phyloP scores from a whole-genome alignment of 1,140 invertebrate species.

The Meteorus sp. region DNA sequence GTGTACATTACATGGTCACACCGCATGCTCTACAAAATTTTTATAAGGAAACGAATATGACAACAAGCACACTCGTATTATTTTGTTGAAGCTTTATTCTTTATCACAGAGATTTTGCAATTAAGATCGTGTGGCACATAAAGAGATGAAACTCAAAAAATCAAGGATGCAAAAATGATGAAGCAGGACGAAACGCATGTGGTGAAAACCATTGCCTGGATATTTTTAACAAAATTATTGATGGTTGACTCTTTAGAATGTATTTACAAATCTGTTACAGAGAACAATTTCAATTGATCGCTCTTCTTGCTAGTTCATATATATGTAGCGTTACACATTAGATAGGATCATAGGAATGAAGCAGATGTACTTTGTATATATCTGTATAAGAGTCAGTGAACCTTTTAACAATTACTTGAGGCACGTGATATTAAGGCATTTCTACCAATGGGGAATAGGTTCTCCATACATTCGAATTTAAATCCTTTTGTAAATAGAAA shows the following conservation, averaged over 20 bases:
- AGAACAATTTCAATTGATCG: constrained; percentile 44
- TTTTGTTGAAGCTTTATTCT: too few relatives aligned
- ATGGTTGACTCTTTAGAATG: constrained; percentile 45
- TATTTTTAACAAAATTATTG: too few relatives aligned
- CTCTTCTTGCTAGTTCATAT: constrained; percentile 36
- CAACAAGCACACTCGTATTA: too few relatives aligned
- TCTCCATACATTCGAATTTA: constrained; percentile 6
- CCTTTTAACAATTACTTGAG: constrained; percentile 49
- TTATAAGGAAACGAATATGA: too few relatives aligned
- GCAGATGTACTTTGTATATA: constrained; percentile 2
- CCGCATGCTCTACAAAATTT: too few relatives aligned
- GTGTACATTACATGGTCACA: too few relatives aligned
- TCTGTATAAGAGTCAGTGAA: constrained; percentile 31
- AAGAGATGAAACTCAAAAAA: too few relatives aligned
- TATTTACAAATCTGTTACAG: constrained; percentile 53
- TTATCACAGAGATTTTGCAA: too few relatives aligned
- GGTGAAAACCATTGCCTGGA: too few relatives aligned
- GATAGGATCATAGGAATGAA: constrained; percentile 16
- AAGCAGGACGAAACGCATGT: too few relatives aligned
- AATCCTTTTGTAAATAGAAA: neutral
- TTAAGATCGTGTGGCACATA: too few relatives aligned
- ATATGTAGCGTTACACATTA: constrained; percentile 44
- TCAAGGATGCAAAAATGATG: too few relatives aligned
- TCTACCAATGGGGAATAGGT: constrained; percentile 43
- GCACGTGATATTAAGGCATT: constrained; percentile 52